Evolutionary conservation across 2,797 vertebrate genomes (phyloP), one percentile per base, ranked within the genome.

Genomic region (Pipistrellus nathusii): DNA sequence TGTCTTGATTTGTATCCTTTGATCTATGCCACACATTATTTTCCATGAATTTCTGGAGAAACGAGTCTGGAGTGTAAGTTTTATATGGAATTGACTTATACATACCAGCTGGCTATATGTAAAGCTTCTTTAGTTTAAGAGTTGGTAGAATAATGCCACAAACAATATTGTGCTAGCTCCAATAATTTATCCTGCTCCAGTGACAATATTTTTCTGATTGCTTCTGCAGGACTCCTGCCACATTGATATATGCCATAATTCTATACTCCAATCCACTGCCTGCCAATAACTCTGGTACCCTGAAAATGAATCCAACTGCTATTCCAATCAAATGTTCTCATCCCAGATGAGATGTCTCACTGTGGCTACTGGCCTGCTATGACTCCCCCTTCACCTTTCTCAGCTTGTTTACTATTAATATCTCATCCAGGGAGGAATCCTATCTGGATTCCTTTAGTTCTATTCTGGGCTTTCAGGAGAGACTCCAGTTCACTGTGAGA

Each of bases 341-440:
- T 72, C 53, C 88, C 81, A 92, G 38, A 83, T 97, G 89, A 96
- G 82, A 81, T 35, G 88, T 94, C 83, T 95, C 44, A 21, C 38
- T 51, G 84, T 30, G 46, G 10, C 6, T 89, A 78, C 86, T 95
- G 87, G 95, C 75, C 30, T 41, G 41, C 18, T 66, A 35, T 57
- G 27, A 10, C n/a, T n/a, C 41, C 46, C 2, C 2, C 8, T 82
- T 38, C 69, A 18, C 15, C 14, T 62, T 5, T 15, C 12, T 83
- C 20, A 46, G 23, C 27, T 84, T 25, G 44, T 69, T 48, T 20
- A 21, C 91, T 95, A 84, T 71, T 97, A 53, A 94, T 46, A 17
- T 69, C 3, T 71, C 4, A 23, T 59, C 0, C n/a, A 64, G 78
- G 93, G 23, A 55, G 21, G 53, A 55, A 51, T 84, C 21, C 17